Percentiles rank a stretch among this genome's conserved stretches.
These are phyloP conservation scores for Myotis vivesi DNA, from an alignment of 2,797 vertebrate genomes.

Conservation along the genomic window DNA sequence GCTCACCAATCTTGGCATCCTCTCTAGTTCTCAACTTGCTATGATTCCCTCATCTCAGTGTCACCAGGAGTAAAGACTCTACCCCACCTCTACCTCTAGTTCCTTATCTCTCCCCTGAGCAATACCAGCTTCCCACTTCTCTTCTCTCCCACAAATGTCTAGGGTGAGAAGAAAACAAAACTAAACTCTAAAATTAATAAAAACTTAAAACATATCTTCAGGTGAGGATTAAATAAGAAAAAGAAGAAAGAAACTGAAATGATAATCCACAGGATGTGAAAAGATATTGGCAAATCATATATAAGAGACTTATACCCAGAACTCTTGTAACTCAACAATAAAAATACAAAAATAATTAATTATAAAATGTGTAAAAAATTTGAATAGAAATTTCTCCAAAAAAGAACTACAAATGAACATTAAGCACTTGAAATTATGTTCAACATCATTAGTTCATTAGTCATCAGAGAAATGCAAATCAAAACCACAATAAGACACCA, in stretches of 20 bases:
- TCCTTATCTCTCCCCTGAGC: neutral
- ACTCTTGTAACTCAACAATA: neutral
- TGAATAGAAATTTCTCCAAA: neutral
- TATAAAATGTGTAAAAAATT: neutral
- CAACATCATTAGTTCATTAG: neutral
- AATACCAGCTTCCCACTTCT: neutral
- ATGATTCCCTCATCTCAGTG: neutral
- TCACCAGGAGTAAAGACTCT: neutral
- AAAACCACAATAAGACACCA: neutral
- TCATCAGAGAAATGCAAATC: neutral
- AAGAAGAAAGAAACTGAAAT: neutral
- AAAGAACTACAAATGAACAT: neutral
- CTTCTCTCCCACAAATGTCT: neutral
- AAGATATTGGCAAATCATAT: neutral
- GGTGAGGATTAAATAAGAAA: neutral
- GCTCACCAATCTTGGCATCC: neutral
- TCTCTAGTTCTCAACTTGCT: neutral
- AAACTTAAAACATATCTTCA: neutral
- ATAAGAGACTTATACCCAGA: neutral
- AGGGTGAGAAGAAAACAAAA: neutral
- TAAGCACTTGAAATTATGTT: neutral
- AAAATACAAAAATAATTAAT: slow-evolving; percentile 18
- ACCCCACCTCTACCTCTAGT: neutral
- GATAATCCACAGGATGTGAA: neutral
- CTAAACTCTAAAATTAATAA: neutral